Percentiles rank a stretch among this genome's conserved stretches.
phyloP scores from a whole-genome alignment of 64 coral and sea anemone species.

The Stichodactyla mertensii region DNA sequence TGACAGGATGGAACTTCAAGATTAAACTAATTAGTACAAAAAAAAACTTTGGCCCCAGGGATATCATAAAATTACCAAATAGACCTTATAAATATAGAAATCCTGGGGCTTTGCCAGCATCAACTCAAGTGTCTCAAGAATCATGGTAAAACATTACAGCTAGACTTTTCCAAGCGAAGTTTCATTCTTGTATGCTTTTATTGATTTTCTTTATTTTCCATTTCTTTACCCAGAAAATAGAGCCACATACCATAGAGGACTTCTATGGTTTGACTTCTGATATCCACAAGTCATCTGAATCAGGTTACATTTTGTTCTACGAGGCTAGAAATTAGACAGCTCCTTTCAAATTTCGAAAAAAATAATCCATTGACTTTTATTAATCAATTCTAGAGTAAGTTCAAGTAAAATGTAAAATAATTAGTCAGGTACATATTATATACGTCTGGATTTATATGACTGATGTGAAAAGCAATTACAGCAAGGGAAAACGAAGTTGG shows the following conservation, averaged over 20 bases:
- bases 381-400: background rate
- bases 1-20: too few relatives aligned
- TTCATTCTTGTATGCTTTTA: background rate
- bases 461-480: too few relatives aligned
- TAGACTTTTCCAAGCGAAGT: too few relatives aligned
- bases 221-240: constrained; percentile 85
- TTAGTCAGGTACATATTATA: background rate
- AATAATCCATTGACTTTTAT: background rate
- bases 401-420: background rate
- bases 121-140: too few relatives aligned
- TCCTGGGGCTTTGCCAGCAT: too few relatives aligned
- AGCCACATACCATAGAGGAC: constrained; percentile 97
- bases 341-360: background rate
- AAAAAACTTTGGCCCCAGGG: too few relatives aligned
- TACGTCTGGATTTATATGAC: too few relatives aligned
- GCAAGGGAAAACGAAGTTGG: too few relatives aligned
- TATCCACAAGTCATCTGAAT: constrained; percentile 96
- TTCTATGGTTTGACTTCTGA: constrained; percentile 98
- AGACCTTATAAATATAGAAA: too few relatives aligned
- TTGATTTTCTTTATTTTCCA: background rate
- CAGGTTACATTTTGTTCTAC: constrained; percentile 98
- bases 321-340: constrained; percentile 48
- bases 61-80: too few relatives aligned
- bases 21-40: too few relatives aligned
- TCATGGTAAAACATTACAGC: too few relatives aligned